Conservation (phyloP, 2,797 vertebrate species). For the Carduelis carduelis region DNA sequence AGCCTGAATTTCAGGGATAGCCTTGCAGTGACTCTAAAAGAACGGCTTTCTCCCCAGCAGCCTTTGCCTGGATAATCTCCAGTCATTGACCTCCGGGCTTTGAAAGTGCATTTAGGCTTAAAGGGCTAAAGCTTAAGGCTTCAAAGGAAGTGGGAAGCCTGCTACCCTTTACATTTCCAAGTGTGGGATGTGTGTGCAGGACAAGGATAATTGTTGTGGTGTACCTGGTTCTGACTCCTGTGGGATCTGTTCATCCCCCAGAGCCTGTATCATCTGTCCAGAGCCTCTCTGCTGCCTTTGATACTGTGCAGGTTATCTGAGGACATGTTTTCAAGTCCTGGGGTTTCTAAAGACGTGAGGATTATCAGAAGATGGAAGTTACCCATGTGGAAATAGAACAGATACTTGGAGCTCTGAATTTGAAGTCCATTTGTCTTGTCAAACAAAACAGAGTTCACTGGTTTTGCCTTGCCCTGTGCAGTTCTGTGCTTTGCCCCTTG, state of each 20-base stretch:
- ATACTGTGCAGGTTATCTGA: background rate
- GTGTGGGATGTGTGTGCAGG: rapidly evolving
- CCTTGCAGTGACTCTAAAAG: background rate
- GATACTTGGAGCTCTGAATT: background rate
- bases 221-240: background rate
- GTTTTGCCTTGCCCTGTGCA: background rate
- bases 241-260: background rate
- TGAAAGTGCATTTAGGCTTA: slow-evolving; percentile 21
- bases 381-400: background rate
- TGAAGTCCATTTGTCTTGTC: background rate
- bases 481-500: background rate
- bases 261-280: background rate
- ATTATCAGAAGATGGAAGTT: background rate
- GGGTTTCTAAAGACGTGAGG: background rate
- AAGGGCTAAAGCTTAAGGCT: slow-evolving; percentile 19
- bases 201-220: background rate
- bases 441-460: background rate
- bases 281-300: background rate
- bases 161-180: background rate
- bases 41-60: background rate
- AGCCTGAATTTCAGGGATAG: background rate
- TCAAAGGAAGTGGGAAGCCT: background rate
- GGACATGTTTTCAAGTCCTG: background rate
- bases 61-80: slow-evolving; percentile 21
- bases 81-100: slow-evolving; percentile 13